These are phyloP conservation scores for Eudorcas thomsonii DNA, from an alignment of 2,113 vertebrate genomes.

Conservation along the genomic window DNA sequence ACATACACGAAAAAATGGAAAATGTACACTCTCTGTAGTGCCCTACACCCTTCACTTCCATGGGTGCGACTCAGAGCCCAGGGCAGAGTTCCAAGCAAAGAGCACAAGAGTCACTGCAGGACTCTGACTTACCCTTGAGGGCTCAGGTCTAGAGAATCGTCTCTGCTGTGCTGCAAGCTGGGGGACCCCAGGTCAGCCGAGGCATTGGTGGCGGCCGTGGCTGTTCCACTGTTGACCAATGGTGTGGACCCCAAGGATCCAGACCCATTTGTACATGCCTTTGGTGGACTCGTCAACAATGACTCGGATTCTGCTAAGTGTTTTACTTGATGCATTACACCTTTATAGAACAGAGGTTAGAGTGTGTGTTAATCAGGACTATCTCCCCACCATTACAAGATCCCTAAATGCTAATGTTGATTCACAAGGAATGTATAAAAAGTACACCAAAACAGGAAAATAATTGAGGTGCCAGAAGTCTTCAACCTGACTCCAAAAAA, in stretches of 20 bases:
- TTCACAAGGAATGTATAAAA: not conserved
- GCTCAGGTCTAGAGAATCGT: slow-evolving; percentile 97
- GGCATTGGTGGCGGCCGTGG: slow-evolving; percentile 89
- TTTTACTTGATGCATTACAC: slow-evolving; percentile 99
- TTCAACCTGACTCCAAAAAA: not conserved
- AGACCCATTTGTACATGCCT: slow-evolving; percentile 94
- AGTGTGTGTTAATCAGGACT: not conserved
- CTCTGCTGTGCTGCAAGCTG: slow-evolving; percentile 96
- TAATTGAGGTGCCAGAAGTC: not conserved
- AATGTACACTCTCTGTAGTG: not conserved
- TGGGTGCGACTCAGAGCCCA: not conserved
- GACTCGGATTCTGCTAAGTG: slow-evolving; percentile 96
- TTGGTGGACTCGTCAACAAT: slow-evolving; percentile 94
- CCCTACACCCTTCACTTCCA: not conserved
- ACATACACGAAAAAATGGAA: not conserved
- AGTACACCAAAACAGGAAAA: not conserved
- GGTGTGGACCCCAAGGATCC: slow-evolving; percentile 90
- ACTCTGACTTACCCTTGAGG: slow-evolving; percentile 91
- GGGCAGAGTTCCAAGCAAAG: not conserved
- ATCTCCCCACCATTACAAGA: not conserved
- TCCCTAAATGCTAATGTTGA: not conserved
- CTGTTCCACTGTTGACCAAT: slow-evolving; percentile 91
- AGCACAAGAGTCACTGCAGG: not conserved
- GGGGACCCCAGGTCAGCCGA: slow-evolving; percentile 94
- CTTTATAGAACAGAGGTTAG: slow-evolving; percentile 75